Evolutionary conservation across 2,797 vertebrate species (phyloP), one percentile per base, ranked within the genome.

Genomic region (Micropoecilia bifurca): DNA sequence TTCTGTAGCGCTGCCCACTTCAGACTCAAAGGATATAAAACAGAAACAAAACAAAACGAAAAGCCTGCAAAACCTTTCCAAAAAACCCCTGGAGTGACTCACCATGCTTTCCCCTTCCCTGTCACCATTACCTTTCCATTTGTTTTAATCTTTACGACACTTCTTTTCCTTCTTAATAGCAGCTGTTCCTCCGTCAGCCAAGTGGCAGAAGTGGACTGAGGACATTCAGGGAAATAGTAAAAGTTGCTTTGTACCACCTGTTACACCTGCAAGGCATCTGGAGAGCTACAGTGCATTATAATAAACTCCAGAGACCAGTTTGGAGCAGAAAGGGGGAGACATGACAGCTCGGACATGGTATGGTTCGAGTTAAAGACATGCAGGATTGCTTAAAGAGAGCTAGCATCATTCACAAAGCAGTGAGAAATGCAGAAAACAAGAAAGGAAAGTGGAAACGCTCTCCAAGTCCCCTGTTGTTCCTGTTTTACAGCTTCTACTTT

Each of bases 181-280:
- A 63, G 53, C 86, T 28, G 77, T 12, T 74, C 84, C 79, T 83
- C 91, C 83, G 87, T 91, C 89, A 92, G 89, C 47, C 50, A 82
- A 84, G 10, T 20, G 59, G 82, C 82, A 85, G 85, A 86, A 85
- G 84, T 78, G 46, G 84, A 85, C 18, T 71, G 86, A 85, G 80
- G 87, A 86, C 80, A 84, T 74, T 16, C 0, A 46, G 53, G 41
- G 39, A 25, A 77, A 73, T 33, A 47, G 76, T 53, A 66, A 8
- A 68, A 78, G 78, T 53, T 6, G 73, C 74, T 73, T 63, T 39
- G 75, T 82, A 78, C 87, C 93, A 93, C 91, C 92, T 93, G 92
- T 75, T 91, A 84, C 85, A 88, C 91, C 88, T 91, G 88, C 85
- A 0, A 83, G 76, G 83, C 89, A 90, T 91, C 87, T 89, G 89